phyloP scores from a whole-genome alignment of 2,797 vertebrate genomes.

The Micropoecilia bifurca region DNA sequence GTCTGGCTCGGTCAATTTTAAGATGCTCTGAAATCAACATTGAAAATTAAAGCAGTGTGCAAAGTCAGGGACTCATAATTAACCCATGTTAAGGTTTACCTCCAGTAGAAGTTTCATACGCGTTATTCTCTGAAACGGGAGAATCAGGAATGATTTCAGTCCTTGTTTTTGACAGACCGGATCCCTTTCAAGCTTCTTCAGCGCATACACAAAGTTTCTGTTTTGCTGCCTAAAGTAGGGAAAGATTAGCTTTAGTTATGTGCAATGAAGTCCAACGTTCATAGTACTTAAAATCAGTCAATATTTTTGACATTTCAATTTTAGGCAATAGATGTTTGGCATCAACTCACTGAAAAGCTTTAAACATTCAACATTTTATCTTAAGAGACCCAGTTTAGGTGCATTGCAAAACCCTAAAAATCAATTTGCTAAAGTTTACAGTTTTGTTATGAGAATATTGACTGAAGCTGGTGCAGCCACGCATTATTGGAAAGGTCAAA shows the following conservation, averaged over 20 bases:
- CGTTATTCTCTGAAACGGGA: conserved; percentile 88
- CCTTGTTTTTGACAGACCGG: conserved; percentile 80
- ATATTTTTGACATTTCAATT: background rate
- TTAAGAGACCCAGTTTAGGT: background rate
- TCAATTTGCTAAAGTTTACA: background rate
- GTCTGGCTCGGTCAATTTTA: conserved; percentile 67
- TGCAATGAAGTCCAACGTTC: background rate
- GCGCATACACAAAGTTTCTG: conserved; percentile 64
- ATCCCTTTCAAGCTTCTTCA: conserved; percentile 81
- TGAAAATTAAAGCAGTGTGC: background rate
- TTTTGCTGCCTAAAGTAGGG: conserved; percentile 65
- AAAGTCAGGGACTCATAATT: background rate
- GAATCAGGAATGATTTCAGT: conserved; percentile 85
- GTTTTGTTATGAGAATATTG: background rate
- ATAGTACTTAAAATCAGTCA: background rate
- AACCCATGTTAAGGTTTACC: conserved; percentile 55
- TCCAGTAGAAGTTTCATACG: conserved; percentile 83
- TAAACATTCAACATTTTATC: background rate
- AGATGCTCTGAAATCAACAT: conserved; percentile 72
- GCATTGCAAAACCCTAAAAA: background rate
- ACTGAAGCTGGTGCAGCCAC: background rate
- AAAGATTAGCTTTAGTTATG: background rate
- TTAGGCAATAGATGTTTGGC: background rate
- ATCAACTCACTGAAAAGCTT: background rate
- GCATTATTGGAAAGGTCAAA: background rate